Conservation (phyloP, 2,888 invertebrate species). For the Polymixis flavicincta region DNA sequence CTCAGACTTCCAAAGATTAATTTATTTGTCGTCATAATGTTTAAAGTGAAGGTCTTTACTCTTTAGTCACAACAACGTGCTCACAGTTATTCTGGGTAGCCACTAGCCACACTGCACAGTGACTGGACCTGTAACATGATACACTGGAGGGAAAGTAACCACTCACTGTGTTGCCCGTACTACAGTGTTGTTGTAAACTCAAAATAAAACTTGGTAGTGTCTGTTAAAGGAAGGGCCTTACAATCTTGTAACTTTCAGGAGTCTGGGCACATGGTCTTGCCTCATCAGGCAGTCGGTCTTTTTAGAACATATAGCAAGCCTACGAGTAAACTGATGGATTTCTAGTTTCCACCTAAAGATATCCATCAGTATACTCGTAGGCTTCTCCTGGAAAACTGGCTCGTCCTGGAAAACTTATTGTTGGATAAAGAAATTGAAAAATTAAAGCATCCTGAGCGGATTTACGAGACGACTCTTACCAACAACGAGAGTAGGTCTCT, state of each 20-base stretch:
- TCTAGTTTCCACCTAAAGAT: too few relatives aligned
- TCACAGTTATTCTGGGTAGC: slow-evolving; percentile 51
- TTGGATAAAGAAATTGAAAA: not conserved
- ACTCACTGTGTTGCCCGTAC: slow-evolving; percentile 23
- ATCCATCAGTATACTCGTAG: too few relatives aligned
- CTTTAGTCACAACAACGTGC: slow-evolving; percentile 40
- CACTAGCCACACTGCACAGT: slow-evolving; percentile 2
- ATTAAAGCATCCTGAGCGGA: too few relatives aligned
- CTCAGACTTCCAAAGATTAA: slow-evolving; percentile 53
- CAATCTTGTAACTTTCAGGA: not conserved
- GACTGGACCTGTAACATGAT: slow-evolving; percentile 46
- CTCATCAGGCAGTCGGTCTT: not conserved
- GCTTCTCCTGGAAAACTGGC: too few relatives aligned
- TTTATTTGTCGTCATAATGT: slow-evolving; percentile 39
- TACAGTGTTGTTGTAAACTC: slow-evolving; percentile 22
- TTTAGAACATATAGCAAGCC: not conserved
- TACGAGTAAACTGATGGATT: not conserved
- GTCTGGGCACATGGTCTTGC: not conserved
- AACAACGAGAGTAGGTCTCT: too few relatives aligned
- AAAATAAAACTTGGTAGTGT: slow-evolving; percentile 2
- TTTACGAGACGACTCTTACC: too few relatives aligned
- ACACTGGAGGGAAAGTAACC: slow-evolving; percentile 49
- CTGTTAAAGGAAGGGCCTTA: not conserved
- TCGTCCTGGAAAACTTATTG: not conserved
- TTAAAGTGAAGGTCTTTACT: slow-evolving; percentile 34